Evolutionary conservation across 2,888 invertebrate genomes (phyloP).

Genomic region (Sceliomorpha sp.): DNA sequence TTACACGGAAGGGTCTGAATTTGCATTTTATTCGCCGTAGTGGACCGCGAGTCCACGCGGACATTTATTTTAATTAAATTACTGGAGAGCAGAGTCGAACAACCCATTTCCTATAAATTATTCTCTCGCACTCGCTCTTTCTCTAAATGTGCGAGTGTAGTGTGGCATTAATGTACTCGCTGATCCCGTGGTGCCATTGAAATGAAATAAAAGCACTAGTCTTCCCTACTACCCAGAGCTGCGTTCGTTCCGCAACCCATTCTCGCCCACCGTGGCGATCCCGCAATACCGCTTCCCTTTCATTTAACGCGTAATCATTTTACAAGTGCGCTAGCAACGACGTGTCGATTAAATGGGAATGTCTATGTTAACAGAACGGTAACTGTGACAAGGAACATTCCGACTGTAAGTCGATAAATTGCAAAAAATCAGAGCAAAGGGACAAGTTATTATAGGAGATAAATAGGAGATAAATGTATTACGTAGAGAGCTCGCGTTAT

Average conservation of each 20-base stretch:
- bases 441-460: too few species aligned
- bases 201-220: constrained; percentile 78
- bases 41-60: constrained; percentile 71
- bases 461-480: too few species aligned
- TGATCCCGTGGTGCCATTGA: constrained; percentile 78
- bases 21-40: constrained; percentile 80
- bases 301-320: constrained; percentile 78
- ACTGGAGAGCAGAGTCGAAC: constrained; percentile 79
- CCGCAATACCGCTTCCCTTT: constrained; percentile 70
- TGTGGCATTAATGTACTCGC: constrained; percentile 78
- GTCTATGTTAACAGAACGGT: constrained; percentile 50
- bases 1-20: constrained; percentile 77
- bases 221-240: constrained; percentile 48
- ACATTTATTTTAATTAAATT: constrained; percentile 81
- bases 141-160: constrained; percentile 59
- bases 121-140: constrained; percentile 71
- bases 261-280: constrained; percentile 56
- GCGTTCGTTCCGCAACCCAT: constrained; percentile 49
- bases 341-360: constrained; percentile 58
- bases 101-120: constrained; percentile 81
- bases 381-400: constrained; percentile 35
- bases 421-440: constrained; percentile 26
- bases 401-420: constrained; percentile 29
- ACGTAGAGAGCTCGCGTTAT: too few species aligned
- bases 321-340: constrained; percentile 67